Conservation (phyloP, 2,888 invertebrate species). For the Epinotia brunnichana region DNA sequence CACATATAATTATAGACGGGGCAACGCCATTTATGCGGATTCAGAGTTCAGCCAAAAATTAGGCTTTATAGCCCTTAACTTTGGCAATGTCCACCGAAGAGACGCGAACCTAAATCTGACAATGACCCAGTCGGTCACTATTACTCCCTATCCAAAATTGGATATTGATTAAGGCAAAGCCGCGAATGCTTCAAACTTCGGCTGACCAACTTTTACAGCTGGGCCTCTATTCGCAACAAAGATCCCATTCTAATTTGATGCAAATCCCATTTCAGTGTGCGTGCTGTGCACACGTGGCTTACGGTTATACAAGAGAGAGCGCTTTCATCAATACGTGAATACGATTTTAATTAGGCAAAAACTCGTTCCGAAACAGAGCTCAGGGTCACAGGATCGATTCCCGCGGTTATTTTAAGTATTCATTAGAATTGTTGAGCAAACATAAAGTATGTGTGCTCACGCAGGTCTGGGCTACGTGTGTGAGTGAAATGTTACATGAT, state of each 20-base stretch:
- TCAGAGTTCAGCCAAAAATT: no score
- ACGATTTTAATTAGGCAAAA: neutral
- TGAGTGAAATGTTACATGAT: neutral
- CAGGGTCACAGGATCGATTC: constrained; percentile 28
- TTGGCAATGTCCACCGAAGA: no score
- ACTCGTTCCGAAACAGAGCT: neutral
- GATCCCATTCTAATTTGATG: no score
- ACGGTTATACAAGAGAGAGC: neutral
- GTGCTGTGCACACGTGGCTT: neutral
- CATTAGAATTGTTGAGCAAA: constrained; percentile 29
- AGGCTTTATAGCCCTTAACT: no score
- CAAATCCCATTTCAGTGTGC: neutral
- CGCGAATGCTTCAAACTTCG: neutral
- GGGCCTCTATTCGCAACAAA: neutral
- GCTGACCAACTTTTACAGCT: constrained; percentile 23
- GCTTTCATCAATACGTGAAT: neutral
- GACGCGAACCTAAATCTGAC: no score
- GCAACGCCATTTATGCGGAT: no score
- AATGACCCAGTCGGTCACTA: constrained; percentile 23
- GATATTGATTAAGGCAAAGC: constrained; percentile 19
- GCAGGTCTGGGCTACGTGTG: neutral
- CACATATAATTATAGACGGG: no score
- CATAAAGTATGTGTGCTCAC: constrained; percentile 15
- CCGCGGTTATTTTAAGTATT: constrained; percentile 40
- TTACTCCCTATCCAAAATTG: constrained; percentile 27